Base-by-base conservation (phyloP, 1,140 invertebrate species). In the Pseudoatta argentina region DNA sequence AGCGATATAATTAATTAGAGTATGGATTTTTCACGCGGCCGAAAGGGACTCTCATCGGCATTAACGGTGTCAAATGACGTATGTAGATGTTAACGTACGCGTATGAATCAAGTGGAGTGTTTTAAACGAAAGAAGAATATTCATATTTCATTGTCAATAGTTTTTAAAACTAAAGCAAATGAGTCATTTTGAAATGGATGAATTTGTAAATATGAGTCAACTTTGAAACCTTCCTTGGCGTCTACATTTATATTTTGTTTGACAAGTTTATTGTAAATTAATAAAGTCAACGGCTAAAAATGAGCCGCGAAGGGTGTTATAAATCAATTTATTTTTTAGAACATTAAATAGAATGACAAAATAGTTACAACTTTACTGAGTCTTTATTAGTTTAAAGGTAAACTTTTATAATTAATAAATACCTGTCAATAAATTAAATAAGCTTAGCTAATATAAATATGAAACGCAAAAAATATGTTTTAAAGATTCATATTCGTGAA, bases 1-100 rank as follows among this genome's bases (percentile, higher is more conserved):
- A 66, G n/a, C 5, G 44, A 79, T 53, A 44, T 14, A 51, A 57
- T 39, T 44, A 34, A 55, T 81, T 39, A 8, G 7, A 79, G 21
- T 34, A 24, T 39, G 14, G n/a, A 55, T 24, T 27, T 55, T 27
- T 57, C 10, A 30, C 21, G 8, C 14, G n/a, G n/a, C 44, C 34
- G 12, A 14, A 16, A 51, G 27, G 8, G 27, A 34, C 27, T 21
- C 3, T n/a, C 3, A 6, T 30, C 6, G 75, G 10, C 14, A 2
- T 77, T 27, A 4, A 10, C 61, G 48, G 3, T 14, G 12, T 5
- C 48, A 16, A 51, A 51, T 51, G 48, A 51, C 10, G 10, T 44
- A 44, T 39, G 34, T 8, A 10, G 8, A 12, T 44, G 39, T 44
- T 44, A 3, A 39, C 10, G 5, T 34, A 53, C n/a, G n/a, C 16